Evolutionary conservation across 2,888 invertebrate species (phyloP).

Genomic region (Aphodius sticticus): DNA sequence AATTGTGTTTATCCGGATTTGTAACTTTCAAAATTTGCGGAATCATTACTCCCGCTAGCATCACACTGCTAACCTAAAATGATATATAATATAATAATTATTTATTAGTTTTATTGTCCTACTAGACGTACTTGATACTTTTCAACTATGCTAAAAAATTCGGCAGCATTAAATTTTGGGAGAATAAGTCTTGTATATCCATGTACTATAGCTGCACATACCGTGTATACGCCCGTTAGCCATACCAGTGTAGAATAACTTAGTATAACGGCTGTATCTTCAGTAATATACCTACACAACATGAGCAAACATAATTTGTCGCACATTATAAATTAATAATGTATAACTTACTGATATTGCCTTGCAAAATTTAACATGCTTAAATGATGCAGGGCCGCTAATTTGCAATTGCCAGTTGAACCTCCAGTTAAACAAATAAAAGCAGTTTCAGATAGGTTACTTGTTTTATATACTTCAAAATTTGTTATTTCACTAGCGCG

Average conservation of each 20-base stretch:
- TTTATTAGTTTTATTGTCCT: too few species aligned
- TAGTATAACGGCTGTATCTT: background rate
- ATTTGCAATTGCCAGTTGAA: background rate
- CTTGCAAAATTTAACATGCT: constrained; percentile 8
- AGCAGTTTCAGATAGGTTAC: background rate
- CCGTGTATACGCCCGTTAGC: background rate
- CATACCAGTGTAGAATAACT: constrained; percentile 5
- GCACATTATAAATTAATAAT: background rate
- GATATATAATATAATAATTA: too few species aligned
- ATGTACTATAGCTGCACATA: background rate
- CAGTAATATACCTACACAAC: background rate
- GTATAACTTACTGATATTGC: background rate
- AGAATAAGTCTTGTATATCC: constrained; percentile 5
- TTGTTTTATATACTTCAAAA: constrained; percentile 9
- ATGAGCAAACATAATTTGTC: background rate
- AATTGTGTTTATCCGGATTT: background rate
- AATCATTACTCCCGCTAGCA: background rate
- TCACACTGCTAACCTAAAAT: background rate
- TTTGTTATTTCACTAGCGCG: background rate
- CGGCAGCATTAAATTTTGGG: background rate
- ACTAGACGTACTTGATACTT: background rate
- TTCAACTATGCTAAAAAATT: background rate
- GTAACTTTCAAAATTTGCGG: constrained; percentile 5
- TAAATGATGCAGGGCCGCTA: background rate
- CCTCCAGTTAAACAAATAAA: constrained; percentile 14